A percentile compares a stretch with the other conserved stretches of the same genome.
phyloP scores from a whole-genome alignment of 2,888 invertebrate species.

The Trissoscelio sp. region DNA sequence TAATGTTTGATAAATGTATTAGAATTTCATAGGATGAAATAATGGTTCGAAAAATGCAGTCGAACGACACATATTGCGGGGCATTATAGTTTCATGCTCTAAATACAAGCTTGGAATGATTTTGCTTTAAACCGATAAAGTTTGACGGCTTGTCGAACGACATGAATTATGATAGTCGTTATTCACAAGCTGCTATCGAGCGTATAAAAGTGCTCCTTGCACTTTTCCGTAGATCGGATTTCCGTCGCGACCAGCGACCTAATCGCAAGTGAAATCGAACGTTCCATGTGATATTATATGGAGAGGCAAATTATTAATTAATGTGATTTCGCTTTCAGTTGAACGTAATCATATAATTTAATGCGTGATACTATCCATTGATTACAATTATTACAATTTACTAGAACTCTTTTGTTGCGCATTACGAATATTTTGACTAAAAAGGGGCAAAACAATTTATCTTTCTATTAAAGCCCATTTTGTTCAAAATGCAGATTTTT shows the following conservation, averaged over 20 bases:
- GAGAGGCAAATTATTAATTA: constrained; percentile 35
- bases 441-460: too few relatives aligned
- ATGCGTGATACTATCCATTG: too few relatives aligned
- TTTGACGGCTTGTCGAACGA: constrained; percentile 65
- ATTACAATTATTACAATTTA: too few relatives aligned
- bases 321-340: not conserved
- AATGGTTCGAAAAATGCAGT: constrained; percentile 43
- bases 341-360: not conserved
- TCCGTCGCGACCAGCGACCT: constrained; percentile 54
- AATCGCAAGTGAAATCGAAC: constrained; percentile 60
- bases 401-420: too few relatives aligned
- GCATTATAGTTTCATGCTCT: constrained; percentile 63
- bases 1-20: constrained; percentile 31
- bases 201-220: constrained; percentile 67
- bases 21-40: constrained; percentile 31
- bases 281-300: constrained; percentile 20
- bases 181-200: constrained; percentile 64
- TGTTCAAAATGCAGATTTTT: constrained; percentile 15
- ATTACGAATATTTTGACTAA: too few relatives aligned
- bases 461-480: not conserved
- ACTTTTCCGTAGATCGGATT: constrained; percentile 64
- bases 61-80: constrained; percentile 45
- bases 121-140: constrained; percentile 66
- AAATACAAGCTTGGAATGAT: constrained; percentile 59
- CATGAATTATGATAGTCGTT: constrained; percentile 69